phyloP scores from a whole-genome alignment of 1,140 invertebrate genomes.

The Bombus balteatus region DNA sequence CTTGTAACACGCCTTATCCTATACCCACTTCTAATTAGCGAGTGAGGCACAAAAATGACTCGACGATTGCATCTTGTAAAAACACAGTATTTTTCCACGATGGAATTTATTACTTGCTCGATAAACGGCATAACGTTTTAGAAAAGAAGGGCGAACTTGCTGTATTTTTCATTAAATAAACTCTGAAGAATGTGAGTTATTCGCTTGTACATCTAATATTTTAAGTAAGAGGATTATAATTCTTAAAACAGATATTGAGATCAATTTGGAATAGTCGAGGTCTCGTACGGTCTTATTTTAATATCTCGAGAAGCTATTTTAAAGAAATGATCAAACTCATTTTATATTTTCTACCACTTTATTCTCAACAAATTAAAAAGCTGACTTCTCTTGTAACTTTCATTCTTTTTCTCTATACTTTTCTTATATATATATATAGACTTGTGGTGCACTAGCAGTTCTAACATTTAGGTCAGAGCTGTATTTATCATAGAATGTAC shows the following conservation, averaged over 20 bases:
- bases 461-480: neutral
- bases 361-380: neutral
- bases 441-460: too few relatives aligned
- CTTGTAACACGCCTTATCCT: too few relatives aligned
- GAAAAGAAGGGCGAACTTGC: too few relatives aligned
- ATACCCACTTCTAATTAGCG: too few relatives aligned
- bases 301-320: neutral
- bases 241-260: neutral
- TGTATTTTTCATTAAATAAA: too few relatives aligned
- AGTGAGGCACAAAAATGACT: too few relatives aligned
- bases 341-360: neutral
- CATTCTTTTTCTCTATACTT: neutral
- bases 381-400: neutral
- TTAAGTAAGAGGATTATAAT: neutral
- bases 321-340: neutral
- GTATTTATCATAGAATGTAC: neutral
- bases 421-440: neutral
- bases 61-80: too few relatives aligned
- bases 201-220: neutral
- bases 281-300: neutral
- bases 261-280: neutral
- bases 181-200: too few relatives aligned
- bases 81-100: too few relatives aligned
- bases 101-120: too few relatives aligned
- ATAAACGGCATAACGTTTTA: too few relatives aligned